A percentile compares a stretch with the other conserved stretches of the same genome.
Evolutionary conservation across 2,888 invertebrate genomes (phyloP).

Genomic region (Gisinianus flammeolus): DNA sequence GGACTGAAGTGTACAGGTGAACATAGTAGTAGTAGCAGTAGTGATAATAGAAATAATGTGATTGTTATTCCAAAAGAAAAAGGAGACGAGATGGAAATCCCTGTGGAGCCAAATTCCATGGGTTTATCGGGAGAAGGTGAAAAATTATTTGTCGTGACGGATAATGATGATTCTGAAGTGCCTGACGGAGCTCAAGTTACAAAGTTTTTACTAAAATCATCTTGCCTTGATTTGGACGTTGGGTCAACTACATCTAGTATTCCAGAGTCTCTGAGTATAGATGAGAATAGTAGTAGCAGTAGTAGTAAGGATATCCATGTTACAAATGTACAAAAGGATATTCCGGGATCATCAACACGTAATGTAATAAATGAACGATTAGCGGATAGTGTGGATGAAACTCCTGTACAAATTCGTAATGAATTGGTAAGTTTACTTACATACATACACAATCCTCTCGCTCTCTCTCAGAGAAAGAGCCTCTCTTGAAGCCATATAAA

Average conservation of each 20-base stretch:
- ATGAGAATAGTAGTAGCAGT: too few relatives aligned
- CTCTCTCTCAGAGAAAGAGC: too few relatives aligned
- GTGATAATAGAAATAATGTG: neutral
- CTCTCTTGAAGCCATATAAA: too few relatives aligned
- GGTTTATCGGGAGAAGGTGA: slow-evolving; percentile 5
- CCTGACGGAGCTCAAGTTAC: slow-evolving; percentile 41
- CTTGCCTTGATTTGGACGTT: slow-evolving; percentile 11
- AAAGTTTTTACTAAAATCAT: neutral
- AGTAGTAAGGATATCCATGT: too few relatives aligned
- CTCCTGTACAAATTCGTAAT: neutral
- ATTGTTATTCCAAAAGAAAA: neutral
- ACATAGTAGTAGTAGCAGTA: neutral
- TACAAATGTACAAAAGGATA: too few relatives aligned
- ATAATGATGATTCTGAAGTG: slow-evolving; percentile 23
- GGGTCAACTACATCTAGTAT: neutral
- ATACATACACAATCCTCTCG: neutral
- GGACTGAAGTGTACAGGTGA: neutral
- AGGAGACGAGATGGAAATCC: slow-evolving; percentile 22
- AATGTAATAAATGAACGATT: neutral
- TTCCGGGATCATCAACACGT: too few relatives aligned
- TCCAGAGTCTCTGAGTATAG: too few relatives aligned
- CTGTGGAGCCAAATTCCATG: neutral
- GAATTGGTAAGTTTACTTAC: neutral
- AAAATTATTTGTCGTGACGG: slow-evolving; percentile 27
- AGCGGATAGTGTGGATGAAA: neutral